These are phyloP conservation scores for Trissolcus basalis DNA, from an alignment of 1,140 invertebrate genomes.

Conservation along the genomic window DNA sequence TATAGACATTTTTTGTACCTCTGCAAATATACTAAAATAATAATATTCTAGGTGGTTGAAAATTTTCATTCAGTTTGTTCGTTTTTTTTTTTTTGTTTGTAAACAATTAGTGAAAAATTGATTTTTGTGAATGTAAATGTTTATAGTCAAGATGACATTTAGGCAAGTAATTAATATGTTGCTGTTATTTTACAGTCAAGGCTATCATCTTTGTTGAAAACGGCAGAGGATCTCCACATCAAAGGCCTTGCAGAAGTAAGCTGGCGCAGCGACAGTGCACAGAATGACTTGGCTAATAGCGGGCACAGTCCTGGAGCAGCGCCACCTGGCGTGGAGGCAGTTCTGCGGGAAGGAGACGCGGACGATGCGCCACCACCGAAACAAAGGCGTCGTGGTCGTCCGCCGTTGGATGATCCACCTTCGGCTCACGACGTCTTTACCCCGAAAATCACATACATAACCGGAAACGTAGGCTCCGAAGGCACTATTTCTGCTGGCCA, in stretches of 20 bases:
- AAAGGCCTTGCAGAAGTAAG: conserved; percentile 93
- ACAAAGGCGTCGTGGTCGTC: conserved; percentile 78
- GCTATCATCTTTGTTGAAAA: conserved; percentile 89
- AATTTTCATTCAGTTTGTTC: too few relatives aligned
- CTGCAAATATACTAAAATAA: neutral
- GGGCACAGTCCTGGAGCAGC: conserved; percentile 69
- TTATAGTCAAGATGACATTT: too few relatives aligned
- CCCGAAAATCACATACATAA: conserved; percentile 77
- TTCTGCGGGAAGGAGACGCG: conserved; percentile 70
- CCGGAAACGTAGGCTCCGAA: conserved; percentile 73
- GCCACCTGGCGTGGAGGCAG: conserved; percentile 75
- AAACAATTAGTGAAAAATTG: too few relatives aligned
- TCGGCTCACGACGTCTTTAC: conserved; percentile 75
- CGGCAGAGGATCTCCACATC: conserved; percentile 92
- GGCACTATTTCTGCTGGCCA: conserved; percentile 68
- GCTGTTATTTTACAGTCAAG: conserved; percentile 64
- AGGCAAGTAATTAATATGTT: neutral
- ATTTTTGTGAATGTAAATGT: too few relatives aligned
- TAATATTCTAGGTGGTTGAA: too few relatives aligned
- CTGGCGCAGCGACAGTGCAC: conserved; percentile 81
- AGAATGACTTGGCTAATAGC: conserved; percentile 71
- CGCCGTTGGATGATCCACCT: conserved; percentile 80
- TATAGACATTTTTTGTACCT: conserved; percentile 10
- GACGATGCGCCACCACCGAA: conserved; percentile 70
- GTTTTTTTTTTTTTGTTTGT: neutral